These are phyloP conservation scores for Drosophila falleni DNA, from an alignment of 2,888 invertebrate species.

Conservation along the genomic window DNA sequence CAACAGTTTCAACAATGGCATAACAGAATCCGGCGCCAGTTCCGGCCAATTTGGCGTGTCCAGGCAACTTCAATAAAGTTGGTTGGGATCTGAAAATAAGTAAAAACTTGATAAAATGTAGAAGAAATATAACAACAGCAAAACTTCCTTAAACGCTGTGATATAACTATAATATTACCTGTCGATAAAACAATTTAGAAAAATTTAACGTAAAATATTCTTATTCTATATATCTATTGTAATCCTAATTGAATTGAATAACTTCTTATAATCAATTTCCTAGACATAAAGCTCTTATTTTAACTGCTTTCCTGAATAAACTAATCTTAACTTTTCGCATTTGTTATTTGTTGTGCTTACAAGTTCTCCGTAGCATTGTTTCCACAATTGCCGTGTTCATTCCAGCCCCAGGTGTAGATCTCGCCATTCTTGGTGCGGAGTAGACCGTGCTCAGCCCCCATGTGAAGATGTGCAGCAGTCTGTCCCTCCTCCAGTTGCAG, in stretches of 20 bases:
- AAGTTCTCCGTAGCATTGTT: slow-evolving; percentile 86
- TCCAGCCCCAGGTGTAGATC: slow-evolving; percentile 94
- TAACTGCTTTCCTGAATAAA: neutral
- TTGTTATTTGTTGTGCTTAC: slow-evolving; percentile 66
- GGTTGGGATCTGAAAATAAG: slow-evolving; percentile 75
- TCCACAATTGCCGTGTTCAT: slow-evolving; percentile 95
- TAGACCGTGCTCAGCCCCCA: slow-evolving; percentile 93
- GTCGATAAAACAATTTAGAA: too few species aligned
- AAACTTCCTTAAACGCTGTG: too few species aligned
- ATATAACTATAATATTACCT: too few species aligned
- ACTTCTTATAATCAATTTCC: neutral
- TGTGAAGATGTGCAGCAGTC: slow-evolving; percentile 75
- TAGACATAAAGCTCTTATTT: neutral
- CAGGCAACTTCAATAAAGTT: slow-evolving; percentile 73
- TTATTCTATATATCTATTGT: too few species aligned
- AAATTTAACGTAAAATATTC: neutral
- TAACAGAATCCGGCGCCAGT: slow-evolving; percentile 85
- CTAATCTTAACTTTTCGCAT: neutral
- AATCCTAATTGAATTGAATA: neutral
- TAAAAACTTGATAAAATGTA: neutral
- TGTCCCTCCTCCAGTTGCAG: slow-evolving; percentile 60
- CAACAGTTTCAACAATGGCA: slow-evolving; percentile 64
- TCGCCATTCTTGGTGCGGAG: slow-evolving; percentile 88
- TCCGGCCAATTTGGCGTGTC: slow-evolving; percentile 76
- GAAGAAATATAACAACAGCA: neutral